phyloP scores from a whole-genome alignment of 2,797 vertebrate species.

The Myotis myotis region DNA sequence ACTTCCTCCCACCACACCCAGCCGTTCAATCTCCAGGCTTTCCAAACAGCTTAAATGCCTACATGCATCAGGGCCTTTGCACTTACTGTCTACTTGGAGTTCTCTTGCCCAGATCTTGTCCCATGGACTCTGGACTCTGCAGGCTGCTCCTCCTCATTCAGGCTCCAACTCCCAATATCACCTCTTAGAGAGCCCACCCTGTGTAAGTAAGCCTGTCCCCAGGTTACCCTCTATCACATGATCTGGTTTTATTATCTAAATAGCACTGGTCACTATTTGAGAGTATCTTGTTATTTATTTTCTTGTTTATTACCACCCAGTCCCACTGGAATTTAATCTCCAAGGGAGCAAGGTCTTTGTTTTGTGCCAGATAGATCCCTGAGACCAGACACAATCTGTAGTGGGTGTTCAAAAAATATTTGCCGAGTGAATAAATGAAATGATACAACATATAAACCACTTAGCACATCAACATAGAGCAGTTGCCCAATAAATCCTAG shows the following conservation, averaged over 20 bases:
- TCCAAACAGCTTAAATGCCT: not conserved
- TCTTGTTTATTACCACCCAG: not conserved
- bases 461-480: not conserved
- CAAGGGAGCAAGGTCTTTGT: slow-evolving; percentile 1
- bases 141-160: not conserved
- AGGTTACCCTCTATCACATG: not conserved
- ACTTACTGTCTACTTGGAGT: not conserved
- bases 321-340: not conserved
- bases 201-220: not conserved
- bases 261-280: not conserved
- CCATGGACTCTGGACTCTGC: not conserved
- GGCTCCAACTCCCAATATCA: not conserved
- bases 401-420: slow-evolving; percentile 8
- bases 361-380: not conserved
- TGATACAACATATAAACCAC: not conserved
- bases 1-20: not conserved
- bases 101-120: not conserved
- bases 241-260: not conserved
- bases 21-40: not conserved
- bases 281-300: not conserved
- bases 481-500: slow-evolving; percentile 60
- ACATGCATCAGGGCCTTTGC: not conserved
- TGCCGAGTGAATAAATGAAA: slow-evolving; percentile 36
- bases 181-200: not conserved
- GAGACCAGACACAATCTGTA: not conserved